Base-by-base conservation (phyloP, 2,888 invertebrate genomes). In the Neuroscelio doddi region DNA sequence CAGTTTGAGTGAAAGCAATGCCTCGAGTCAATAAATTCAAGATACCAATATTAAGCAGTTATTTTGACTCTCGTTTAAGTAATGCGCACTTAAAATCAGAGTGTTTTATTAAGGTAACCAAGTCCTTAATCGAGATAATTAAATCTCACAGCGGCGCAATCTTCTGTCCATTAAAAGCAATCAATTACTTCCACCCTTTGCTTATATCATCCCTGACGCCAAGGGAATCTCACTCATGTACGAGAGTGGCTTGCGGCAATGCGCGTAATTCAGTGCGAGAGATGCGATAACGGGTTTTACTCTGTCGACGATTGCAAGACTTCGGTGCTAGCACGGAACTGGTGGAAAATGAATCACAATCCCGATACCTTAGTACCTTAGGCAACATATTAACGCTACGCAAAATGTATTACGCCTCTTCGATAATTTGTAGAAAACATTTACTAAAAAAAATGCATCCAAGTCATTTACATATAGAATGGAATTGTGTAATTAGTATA, bases 201-300 rank as follows among this genome's bases (percentile, higher is more conserved):
- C 21, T 64, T 52, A 49, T 38, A 57, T 52, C 56, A 39, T 51
- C 51, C 51, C 59, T 44, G 47, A 51, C 29, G 51, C 30, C 39
- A 47, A 52, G 45, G 39, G 63, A 63, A 51, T 49, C 32, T 16
- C 15, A 24, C 55, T 63, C 63, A 63, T 63, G 49, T 53, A 57
- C 49, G 63, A 65, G 45, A 55, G 50, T 51, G 26, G 65, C 66
- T 52, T 30, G 16, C 44, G 61, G 66, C 66, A 38, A 14, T 26
- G 47, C 57, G 61, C 58, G 66, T 69, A 69, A 69, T 69, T 66
- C 56, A 69, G 66, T 66, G 69, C 58, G 56, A 55, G 55, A 49
- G 64, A 63, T 52, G 42, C 53, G 68, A 64, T 69, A 69, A 69
- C 69, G 66, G 69, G 69, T 66, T 64, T 44, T 50, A 27, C 61